Evolutionary conservation across 2,888 invertebrate species (phyloP), one percentile per base, ranked within the genome.

Genomic region (Keiferia lycopersicella): DNA sequence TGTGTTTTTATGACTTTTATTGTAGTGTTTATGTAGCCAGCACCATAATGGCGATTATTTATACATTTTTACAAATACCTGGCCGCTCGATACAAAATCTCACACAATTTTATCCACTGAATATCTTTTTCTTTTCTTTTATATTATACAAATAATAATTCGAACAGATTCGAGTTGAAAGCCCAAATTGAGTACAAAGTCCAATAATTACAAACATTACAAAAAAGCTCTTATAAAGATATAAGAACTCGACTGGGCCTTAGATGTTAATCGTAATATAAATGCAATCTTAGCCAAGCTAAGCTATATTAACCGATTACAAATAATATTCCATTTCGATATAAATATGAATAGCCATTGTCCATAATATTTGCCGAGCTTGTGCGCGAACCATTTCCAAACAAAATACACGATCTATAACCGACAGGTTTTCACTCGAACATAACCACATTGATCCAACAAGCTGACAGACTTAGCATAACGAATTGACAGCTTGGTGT

Each of bases 31-130:
- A 77, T 73, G 72, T 72, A 75, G 80, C 78, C 79, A 86, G 83
- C 86, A 84, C 86, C 85, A 78, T 73, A 76, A 72, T 71, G 78
- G 81, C 78, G 75, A 77, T 69, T n/a, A 71, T 65, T n/a, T 22
- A 22, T 69, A 69, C 66, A 76, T 67, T 68, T 68, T 65, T 70
- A 73, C 71, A 75, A 71, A 22, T n/a, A 72, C 70, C 71, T 67
- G 72, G 70, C 65, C 56, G 64, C 65, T 65, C 63, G 65, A 18
- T 22, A 22, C 51, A 22, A 14, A 22, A 26, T n/a, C 34, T 8
- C 34, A 34, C 10, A 34, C 34, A 34, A 34, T 34, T 34, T 4
- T 34, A 34, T 34, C 10, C 34, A 34, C 10, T 8, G 34, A 34
- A 34, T 34, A 34, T 8, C n/a, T 45, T 16, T 45, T 45, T 16